Base-by-base conservation (phyloP, 1,140 invertebrate genomes). In the Drosophila tsacasi region DNA sequence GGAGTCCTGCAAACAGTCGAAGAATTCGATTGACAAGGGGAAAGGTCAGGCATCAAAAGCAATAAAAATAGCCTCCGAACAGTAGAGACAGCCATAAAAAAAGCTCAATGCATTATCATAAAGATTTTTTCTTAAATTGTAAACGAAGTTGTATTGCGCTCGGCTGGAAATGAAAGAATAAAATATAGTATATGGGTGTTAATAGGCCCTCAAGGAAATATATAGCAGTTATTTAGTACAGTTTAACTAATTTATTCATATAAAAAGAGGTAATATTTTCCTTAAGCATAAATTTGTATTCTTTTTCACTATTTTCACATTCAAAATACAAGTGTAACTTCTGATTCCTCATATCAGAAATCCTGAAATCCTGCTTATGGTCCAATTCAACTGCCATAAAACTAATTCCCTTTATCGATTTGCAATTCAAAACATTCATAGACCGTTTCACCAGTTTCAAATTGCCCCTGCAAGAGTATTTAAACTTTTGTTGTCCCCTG, bases 61-160 rank as follows among this genome's bases (percentile, higher is more conserved):
- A 87, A 87, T 87, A 87, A 87, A 83, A 80, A 44, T 71, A 49
- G 47, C 44, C 50, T 46, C 23, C 23, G 23, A 21, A 49, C 40
- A 61, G n/a, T 62, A 30, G 40, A n/a, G 32, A 40, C 49, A 62
- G 54, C 27, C 2, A 55, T 75, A 63, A 74, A 54, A n/a, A 5
- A 61, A 61, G 46, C 32, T 72, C 21, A 21, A 35, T 13, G 46
- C 37, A 60, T 42, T 59, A 32, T 47, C 66, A 40, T 40, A 35
- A 40, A 49, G 32, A 35, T 42, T 60, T 42, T 39, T 59, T 23
- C 21, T 37, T 37, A 69, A 69, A 54, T 50, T 23, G 21, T 66
- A 27, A 72, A 73, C 52, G 27, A 60, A 58, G 21, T 21, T 39
- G 10, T 27, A 32, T 35, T 49, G 60, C 65, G 25, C 65, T 49